A percentile compares a stretch with the other conserved stretches of the same genome.
phyloP scores from a whole-genome alignment of 1,140 invertebrate genomes.

The Plodia interpunctella region DNA sequence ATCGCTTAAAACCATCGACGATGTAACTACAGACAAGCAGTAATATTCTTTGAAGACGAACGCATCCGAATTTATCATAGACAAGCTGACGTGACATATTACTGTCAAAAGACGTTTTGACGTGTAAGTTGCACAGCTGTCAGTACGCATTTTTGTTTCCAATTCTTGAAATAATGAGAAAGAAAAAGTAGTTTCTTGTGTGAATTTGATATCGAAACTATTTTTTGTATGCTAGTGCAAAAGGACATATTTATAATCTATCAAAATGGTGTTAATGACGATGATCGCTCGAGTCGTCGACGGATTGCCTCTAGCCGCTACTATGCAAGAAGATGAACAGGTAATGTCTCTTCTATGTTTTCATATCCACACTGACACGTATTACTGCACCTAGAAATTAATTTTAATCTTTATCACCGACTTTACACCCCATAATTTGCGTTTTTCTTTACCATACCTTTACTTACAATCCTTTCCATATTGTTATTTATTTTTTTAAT shows the following conservation, averaged over 20 bases:
- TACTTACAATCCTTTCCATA: conserved; percentile 12
- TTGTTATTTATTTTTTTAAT: conserved; percentile 38
- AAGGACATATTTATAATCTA: conserved; percentile 32
- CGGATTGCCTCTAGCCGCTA: conserved; percentile 96
- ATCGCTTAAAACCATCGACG: no score
- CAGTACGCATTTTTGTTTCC: conserved; percentile 41
- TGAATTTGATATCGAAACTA: conserved; percentile 25
- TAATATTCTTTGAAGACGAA: conserved; percentile 18
- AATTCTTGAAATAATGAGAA: conserved; percentile 56
- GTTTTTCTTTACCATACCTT: neutral
- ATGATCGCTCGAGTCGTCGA: conserved; percentile 97
- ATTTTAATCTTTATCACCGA: neutral
- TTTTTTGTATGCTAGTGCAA: conserved; percentile 28
- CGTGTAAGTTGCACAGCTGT: conserved; percentile 54
- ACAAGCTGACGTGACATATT: conserved; percentile 49
- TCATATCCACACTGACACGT: neutral
- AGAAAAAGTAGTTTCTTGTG: conserved; percentile 43
- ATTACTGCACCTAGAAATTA: neutral
- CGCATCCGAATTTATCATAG: conserved; percentile 29
- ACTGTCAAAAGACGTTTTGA: conserved; percentile 52
- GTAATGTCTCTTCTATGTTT: conserved; percentile 74
- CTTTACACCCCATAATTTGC: conserved; percentile 11
- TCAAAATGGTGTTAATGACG: conserved; percentile 95
- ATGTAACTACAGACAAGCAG: no score
- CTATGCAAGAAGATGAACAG: conserved; percentile 98